Base-by-base conservation (phyloP, 1,140 invertebrate genomes). In the Drosophila nikananu region DNA sequence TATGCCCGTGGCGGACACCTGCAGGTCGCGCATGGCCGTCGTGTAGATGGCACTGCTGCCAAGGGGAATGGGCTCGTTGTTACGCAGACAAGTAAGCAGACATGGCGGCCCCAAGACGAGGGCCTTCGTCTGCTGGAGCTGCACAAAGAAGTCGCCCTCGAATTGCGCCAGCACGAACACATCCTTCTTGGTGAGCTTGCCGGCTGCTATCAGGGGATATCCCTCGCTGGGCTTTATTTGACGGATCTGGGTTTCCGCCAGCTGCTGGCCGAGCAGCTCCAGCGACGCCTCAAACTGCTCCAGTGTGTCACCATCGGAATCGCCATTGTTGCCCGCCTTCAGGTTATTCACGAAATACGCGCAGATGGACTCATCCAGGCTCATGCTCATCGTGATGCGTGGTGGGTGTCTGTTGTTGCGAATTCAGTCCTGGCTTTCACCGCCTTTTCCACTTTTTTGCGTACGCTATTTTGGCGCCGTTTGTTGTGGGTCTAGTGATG, bases 101-200 rank as follows among this genome's bases (percentile, higher is more conserved):
- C 97, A 98, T 41, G 95, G 94, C 13, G 97, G 97, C 1, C 97
- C 97, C 64, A 97, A 93, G 62, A 98, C 94, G 94, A 95, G 93
- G 68, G 95, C 95, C 80, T 96, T 96, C 15, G 94, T 96, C 37
- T 93, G 89, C 64, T 94, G 93, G 2, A 97, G 87, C 80, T 95
- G 94, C 17, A 95, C 93, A 94, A 96, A 97, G 10, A 95, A 83
- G 46, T 94, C 92, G 37, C 97, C 97, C 77, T 95, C 93, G 93
- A 97, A 97, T 25, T 95, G 93, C 76, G 97, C 95, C 81, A 97
- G 94, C 0, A 98, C 94, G 87, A 97, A 96, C 6, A 97, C 95
- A 94, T 97, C 96, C 77, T 94, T 95, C 79, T 96, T 97, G 49
- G 93, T 94, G 15, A 96, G 93, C 8, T 94, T 92, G 2, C 91